Percentiles rank a stretch among this genome's conserved stretches.
These are phyloP conservation scores for Agonum fuliginosum DNA, from an alignment of 2,888 invertebrate genomes.

Conservation along the genomic window DNA sequence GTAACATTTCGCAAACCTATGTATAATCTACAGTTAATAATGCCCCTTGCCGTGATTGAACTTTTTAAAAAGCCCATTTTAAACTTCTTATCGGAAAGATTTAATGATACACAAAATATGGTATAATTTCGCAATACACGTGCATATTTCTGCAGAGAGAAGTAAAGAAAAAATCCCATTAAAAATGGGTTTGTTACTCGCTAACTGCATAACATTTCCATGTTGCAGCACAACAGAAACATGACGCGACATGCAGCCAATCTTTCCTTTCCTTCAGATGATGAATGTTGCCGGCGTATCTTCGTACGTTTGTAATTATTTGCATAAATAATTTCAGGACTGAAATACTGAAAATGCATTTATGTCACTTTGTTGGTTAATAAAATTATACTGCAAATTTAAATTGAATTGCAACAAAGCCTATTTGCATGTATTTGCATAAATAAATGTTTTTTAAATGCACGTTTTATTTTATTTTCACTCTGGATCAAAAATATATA, in stretches of 20 bases:
- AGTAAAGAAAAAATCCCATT: no score
- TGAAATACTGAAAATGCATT: conserved; percentile 40
- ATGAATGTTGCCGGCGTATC: not conserved
- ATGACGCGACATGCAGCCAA: not conserved
- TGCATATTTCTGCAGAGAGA: no score
- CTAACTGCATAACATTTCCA: conserved; percentile 15
- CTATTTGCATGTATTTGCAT: conserved; percentile 50
- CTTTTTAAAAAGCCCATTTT: no score
- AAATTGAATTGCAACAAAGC: conserved; percentile 49
- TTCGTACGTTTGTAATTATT: conserved; percentile 28
- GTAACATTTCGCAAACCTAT: no score
- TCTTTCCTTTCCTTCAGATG: conserved; percentile 11
- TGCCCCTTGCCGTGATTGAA: no score
- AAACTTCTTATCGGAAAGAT: no score
- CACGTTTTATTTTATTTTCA: conserved; percentile 20
- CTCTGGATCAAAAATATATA: no score
- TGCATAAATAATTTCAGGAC: conserved; percentile 47
- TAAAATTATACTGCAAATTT: conserved; percentile 47
- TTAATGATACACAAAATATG: no score
- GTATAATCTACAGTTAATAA: no score
- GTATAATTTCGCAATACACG: no score
- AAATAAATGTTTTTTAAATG: conserved; percentile 23
- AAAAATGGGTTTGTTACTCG: conserved; percentile 15
- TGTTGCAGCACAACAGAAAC: not conserved
- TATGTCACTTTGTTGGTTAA: conserved; percentile 43